These are phyloP conservation scores for Rhamphomyia laevipes DNA, from an alignment of 2,888 invertebrate species.

Conservation along the genomic window DNA sequence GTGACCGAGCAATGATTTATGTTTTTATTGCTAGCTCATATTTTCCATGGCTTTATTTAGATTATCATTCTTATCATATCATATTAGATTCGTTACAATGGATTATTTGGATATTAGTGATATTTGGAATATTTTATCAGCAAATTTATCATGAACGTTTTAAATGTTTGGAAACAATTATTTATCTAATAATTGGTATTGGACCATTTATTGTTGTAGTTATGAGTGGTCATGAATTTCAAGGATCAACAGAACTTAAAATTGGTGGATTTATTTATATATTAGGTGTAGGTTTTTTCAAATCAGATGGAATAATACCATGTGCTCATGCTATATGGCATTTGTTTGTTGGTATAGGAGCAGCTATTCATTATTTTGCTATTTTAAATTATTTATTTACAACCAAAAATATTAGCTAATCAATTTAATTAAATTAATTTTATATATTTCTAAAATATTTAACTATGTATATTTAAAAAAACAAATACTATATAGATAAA, in stretches of 20 bases:
- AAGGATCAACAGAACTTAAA: conserved; percentile 73
- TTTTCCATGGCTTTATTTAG: conserved; percentile 86
- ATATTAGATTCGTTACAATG: conserved; percentile 63
- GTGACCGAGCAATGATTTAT: conserved; percentile 94
- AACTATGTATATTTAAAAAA: no score
- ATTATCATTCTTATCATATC: conserved; percentile 49
- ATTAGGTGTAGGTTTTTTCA: conserved; percentile 86
- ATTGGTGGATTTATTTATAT: conserved; percentile 81
- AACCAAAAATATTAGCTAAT: no score
- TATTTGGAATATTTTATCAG: conserved; percentile 87
- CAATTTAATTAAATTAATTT: no score
- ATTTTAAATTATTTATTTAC: conserved; percentile 65
- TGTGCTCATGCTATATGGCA: conserved; percentile 99
- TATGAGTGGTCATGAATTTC: conserved; percentile 62
- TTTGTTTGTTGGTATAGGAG: conserved; percentile 80
- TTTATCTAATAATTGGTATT: conserved; percentile 82
- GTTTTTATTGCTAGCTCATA: conserved; percentile 96
- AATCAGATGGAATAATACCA: conserved; percentile 85
- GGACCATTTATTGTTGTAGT: conserved; percentile 73
- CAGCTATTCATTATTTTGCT: conserved; percentile 79
- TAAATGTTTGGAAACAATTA: conserved; percentile 80
- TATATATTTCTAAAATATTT: no score
- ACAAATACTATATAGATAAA: no score
- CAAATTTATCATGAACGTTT: conserved; percentile 90
- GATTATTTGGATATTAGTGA: conserved; percentile 81